Percentiles rank a stretch among this genome's conserved stretches.
Evolutionary conservation across 2,888 invertebrate genomes (phyloP).

Genomic region (Cylloceria caligata): DNA sequence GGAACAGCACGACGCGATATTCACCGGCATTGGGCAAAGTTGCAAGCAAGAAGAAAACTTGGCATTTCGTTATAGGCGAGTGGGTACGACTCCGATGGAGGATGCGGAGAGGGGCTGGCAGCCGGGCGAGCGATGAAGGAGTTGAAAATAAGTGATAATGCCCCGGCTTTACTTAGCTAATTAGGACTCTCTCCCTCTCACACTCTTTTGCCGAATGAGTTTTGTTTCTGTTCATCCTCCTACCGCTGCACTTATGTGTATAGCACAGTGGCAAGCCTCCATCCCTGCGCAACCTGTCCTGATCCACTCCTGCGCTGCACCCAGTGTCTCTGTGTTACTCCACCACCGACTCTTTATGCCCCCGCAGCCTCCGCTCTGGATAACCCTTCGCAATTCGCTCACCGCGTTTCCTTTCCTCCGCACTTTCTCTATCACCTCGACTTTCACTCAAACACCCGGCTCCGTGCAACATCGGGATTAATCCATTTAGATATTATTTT

Average conservation of each 20-base stretch:
- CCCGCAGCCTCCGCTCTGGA: constrained; percentile 52
- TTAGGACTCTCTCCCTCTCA: constrained; percentile 75
- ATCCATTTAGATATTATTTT: constrained; percentile 83
- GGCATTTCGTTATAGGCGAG: constrained; percentile 69
- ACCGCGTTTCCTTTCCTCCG: constrained; percentile 47
- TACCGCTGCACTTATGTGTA: constrained; percentile 56
- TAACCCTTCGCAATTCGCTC: constrained; percentile 18
- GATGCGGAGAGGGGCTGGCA: constrained; percentile 35
- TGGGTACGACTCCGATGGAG: constrained; percentile 63
- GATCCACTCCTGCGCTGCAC: constrained; percentile 44
- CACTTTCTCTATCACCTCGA: constrained; percentile 57
- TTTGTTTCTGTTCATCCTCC: constrained; percentile 75
- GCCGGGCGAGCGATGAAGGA: constrained; percentile 72
- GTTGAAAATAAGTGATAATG: constrained; percentile 84
- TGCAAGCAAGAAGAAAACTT: constrained; percentile 73
- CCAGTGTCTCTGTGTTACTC: constrained; percentile 30
- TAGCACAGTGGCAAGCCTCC: constrained; percentile 12
- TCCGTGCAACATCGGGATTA: constrained; percentile 68
- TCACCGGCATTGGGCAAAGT: constrained; percentile 61
- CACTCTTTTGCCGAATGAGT: constrained; percentile 65
- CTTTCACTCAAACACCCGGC: constrained; percentile 32
- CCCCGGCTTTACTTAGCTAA: constrained; percentile 84
- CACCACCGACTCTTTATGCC: constrained; percentile 19
- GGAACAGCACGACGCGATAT: constrained; percentile 65
- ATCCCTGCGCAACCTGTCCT: constrained; percentile 42